A percentile compares a stretch with the other conserved stretches of the same genome.
These are phyloP conservation scores for Drosophila triauraria DNA, from an alignment of 1,140 invertebrate genomes.

Conservation along the genomic window DNA sequence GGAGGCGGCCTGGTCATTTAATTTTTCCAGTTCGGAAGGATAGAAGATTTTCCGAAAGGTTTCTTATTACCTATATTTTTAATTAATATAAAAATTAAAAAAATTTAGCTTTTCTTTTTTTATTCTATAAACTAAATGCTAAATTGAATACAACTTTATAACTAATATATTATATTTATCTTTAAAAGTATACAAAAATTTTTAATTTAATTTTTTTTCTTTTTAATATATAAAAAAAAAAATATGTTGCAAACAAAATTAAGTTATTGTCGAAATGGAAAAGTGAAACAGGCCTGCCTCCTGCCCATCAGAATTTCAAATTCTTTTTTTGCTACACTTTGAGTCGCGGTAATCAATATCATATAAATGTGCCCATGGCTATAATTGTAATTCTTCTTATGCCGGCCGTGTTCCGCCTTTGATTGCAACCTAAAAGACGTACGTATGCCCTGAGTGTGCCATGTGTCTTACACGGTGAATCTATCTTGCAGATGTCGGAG, in stretches of 20 bases:
- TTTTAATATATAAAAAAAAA: too few species aligned
- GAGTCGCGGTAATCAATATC: background rate
- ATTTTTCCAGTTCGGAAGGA: background rate
- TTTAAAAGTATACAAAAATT: too few species aligned
- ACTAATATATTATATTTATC: background rate
- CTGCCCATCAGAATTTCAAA: background rate
- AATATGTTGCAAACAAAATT: background rate
- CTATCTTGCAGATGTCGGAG: constrained; percentile 88
- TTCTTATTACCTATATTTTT: too few species aligned
- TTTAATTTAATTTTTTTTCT: too few species aligned
- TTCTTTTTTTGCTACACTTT: background rate
- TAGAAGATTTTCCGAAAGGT: too few species aligned
- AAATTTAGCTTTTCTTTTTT: too few species aligned
- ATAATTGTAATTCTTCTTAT: constrained; percentile 4
- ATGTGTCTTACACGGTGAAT: constrained; percentile 63
- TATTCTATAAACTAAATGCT: too few species aligned
- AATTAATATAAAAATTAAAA: too few species aligned
- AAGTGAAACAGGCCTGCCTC: background rate
- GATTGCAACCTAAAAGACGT: constrained; percentile 36
- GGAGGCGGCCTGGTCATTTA: background rate
- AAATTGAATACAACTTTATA: too few species aligned
- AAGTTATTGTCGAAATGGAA: background rate
- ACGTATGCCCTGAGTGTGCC: constrained; percentile 37
- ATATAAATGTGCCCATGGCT: background rate
- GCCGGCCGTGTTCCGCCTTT: constrained; percentile 14